Evolutionary conservation across 2,888 invertebrate genomes (phyloP).

Genomic region (Drosophila eohydei): DNA sequence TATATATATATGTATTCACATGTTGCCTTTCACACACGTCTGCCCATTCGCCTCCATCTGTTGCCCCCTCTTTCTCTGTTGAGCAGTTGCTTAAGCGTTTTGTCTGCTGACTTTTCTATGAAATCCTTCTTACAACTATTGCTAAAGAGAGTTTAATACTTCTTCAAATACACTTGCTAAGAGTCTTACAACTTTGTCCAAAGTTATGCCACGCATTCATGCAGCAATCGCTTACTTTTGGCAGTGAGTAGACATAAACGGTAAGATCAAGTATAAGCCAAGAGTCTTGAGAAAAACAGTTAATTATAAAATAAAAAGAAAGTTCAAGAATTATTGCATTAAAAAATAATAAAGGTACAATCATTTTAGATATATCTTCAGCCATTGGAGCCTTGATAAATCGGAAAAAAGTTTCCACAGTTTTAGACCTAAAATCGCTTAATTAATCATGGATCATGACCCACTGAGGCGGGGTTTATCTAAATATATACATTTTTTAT

Average conservation of each 20-base stretch:
- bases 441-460: no score
- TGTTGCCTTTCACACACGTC: slow-evolving; percentile 22
- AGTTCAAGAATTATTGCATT: not conserved
- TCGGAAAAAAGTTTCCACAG: no score
- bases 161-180: slow-evolving; percentile 21
- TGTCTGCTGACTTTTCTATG: slow-evolving; percentile 37
- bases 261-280: not conserved
- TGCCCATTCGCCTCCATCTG: not conserved
- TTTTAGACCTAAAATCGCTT: no score
- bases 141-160: slow-evolving; percentile 35
- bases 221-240: not conserved
- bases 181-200: not conserved
- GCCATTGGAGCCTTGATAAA: no score
- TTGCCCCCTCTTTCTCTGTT: not conserved
- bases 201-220: not conserved
- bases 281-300: not conserved
- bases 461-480: no score
- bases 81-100: slow-evolving; percentile 39
- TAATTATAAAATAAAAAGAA: not conserved
- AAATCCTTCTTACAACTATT: slow-evolving; percentile 40
- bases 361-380: not conserved
- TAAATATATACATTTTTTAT: not conserved
- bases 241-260: not conserved
- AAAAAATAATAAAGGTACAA: no score
- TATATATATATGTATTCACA: slow-evolving; percentile 4